A percentile compares a stretch with the other conserved stretches of the same genome.
phyloP scores from a whole-genome alignment of 1,140 invertebrate genomes.

The Magallana gigas region DNA sequence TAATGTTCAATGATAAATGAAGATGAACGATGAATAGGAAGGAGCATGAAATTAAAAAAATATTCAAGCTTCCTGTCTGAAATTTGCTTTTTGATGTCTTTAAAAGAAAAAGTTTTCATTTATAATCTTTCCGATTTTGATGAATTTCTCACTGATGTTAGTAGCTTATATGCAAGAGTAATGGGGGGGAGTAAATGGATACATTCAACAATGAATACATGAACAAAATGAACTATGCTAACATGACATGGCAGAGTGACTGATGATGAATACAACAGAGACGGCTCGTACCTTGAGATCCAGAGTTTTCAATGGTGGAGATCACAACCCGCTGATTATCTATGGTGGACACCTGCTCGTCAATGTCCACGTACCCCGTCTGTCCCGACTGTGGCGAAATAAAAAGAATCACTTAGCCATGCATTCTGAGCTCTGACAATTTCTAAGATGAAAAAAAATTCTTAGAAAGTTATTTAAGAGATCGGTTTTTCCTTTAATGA shows the following conservation, averaged over 20 bases:
- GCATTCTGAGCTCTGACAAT: too few species aligned
- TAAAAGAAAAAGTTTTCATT: background rate
- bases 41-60: too few species aligned
- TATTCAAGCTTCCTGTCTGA: too few species aligned
- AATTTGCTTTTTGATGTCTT: too few species aligned
- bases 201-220: slow-evolving; percentile 15
- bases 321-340: slow-evolving; percentile 77
- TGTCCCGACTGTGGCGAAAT: slow-evolving; percentile 70
- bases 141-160: background rate
- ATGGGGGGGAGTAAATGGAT: background rate
- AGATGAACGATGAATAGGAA: background rate
- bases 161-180: slow-evolving; percentile 6
- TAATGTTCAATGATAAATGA: background rate
- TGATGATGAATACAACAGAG: background rate
- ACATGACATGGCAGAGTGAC: slow-evolving; percentile 8
- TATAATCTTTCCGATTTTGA: background rate
- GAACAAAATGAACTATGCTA: slow-evolving; percentile 37
- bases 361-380: slow-evolving; percentile 72
- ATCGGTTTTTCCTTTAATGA: too few species aligned
- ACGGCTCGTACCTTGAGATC: slow-evolving; percentile 25
- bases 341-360: slow-evolving; percentile 74
- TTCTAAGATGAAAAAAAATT: too few species aligned
- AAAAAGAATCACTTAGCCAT: background rate
- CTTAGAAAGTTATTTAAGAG: too few species aligned
- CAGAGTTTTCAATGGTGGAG: slow-evolving; percentile 52